Percentiles rank a stretch among this genome's conserved stretches.
Evolutionary conservation across 2,888 invertebrate genomes (phyloP).

Genomic region (Pristionchus exspectatus): DNA sequence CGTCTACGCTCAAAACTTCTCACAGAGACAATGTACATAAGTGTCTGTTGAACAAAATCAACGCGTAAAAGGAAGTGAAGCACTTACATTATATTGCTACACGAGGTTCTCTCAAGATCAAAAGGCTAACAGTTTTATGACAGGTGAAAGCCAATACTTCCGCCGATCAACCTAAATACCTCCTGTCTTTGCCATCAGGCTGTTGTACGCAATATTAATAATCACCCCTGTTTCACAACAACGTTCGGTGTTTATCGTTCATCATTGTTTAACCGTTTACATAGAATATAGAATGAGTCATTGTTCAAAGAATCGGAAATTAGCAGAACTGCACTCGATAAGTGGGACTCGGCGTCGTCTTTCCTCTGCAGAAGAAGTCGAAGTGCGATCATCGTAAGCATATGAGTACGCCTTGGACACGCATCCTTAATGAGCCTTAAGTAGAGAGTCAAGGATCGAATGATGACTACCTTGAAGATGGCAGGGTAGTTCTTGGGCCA

Average conservation of each 20-base stretch:
- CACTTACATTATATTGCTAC: no score
- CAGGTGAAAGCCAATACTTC: neutral
- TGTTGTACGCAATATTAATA: neutral
- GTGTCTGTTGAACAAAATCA: no score
- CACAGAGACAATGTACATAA: no score
- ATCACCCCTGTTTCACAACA: neutral
- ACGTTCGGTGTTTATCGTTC: neutral
- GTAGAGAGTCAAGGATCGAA: neutral
- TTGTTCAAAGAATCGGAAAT: neutral
- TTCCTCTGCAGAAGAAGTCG: conserved; percentile 80
- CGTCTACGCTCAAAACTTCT: no score
- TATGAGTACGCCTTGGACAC: conserved; percentile 83
- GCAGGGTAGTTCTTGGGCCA: conserved; percentile 78
- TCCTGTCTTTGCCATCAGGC: neutral
- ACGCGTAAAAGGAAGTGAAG: no score
- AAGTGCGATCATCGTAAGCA: conserved; percentile 82
- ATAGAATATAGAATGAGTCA: neutral
- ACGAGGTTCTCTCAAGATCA: no score
- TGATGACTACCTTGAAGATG: conserved; percentile 79
- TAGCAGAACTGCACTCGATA: conserved; percentile 54
- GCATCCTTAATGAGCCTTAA: conserved; percentile 78
- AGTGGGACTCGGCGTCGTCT: conserved; percentile 8
- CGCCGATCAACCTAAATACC: neutral
- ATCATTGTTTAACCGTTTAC: neutral
- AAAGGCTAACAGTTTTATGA: neutral